Evolutionary conservation across 2,113 vertebrate species (phyloP).

Genomic region (Macaca nemestrina): DNA sequence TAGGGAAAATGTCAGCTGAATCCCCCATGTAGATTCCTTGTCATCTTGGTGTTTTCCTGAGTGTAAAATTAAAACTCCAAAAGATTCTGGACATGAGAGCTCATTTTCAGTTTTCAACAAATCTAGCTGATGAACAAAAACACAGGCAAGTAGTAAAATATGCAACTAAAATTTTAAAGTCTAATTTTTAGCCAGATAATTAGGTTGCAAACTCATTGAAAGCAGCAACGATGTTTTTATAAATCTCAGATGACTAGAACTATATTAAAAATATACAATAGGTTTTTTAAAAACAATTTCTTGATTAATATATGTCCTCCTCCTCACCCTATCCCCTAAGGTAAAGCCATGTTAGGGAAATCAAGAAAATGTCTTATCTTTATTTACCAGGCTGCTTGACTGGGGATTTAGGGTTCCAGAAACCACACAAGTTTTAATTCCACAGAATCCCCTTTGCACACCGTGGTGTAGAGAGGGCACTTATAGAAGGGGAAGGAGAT

Average conservation of each 20-base stretch:
- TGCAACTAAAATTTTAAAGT: background rate
- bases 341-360: slow-evolving; percentile 27
- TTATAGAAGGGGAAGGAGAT: background rate
- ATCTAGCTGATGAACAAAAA: background rate
- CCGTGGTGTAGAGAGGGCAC: background rate
- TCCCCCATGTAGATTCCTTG: background rate
- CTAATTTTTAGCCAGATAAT: background rate
- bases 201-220: background rate
- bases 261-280: background rate
- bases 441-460: background rate
- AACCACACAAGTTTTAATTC: slow-evolving; percentile 43
- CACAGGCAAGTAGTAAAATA: background rate
- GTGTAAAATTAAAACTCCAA: background rate
- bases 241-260: slow-evolving; percentile 6
- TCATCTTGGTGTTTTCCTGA: background rate
- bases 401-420: slow-evolving; percentile 19
- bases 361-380: slow-evolving; percentile 11
- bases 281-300: background rate
- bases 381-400: slow-evolving; percentile 19
- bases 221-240: background rate
- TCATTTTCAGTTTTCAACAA: slow-evolving; percentile 36
- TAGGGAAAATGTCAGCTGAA: slow-evolving; percentile 52
- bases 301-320: background rate
- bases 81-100: background rate
- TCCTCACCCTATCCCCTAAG: background rate